phyloP scores from a whole-genome alignment of 2,797 vertebrate species.

The Enteromius paludinosus region DNA sequence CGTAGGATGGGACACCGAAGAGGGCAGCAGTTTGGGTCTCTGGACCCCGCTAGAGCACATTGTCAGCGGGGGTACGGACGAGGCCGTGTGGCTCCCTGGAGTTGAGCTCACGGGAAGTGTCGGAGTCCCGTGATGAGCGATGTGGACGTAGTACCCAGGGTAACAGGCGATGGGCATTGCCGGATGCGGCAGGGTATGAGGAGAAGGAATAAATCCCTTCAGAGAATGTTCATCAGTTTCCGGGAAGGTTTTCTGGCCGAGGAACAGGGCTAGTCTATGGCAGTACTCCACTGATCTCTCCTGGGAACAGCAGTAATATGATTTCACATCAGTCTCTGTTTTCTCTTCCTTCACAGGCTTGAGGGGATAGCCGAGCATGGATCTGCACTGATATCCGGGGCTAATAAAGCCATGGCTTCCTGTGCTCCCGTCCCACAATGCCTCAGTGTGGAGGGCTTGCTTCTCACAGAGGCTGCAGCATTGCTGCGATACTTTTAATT shows the following conservation, averaged over 20 bases:
- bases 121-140: slow-evolving; percentile 75
- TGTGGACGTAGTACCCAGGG: slow-evolving; percentile 82
- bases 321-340: slow-evolving; percentile 76
- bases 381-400: slow-evolving; percentile 70
- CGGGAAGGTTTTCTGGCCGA: slow-evolving; percentile 88
- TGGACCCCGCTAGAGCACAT: slow-evolving; percentile 77
- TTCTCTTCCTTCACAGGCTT: slow-evolving; percentile 82
- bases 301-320: slow-evolving; percentile 84
- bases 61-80: slow-evolving; percentile 65
- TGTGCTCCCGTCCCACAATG: slow-evolving; percentile 67
- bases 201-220: slow-evolving; percentile 88
- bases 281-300: slow-evolving; percentile 86
- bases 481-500: slow-evolving; percentile 58
- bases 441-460: slow-evolving; percentile 68
- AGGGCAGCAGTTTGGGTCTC: slow-evolving; percentile 81
- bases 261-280: slow-evolving; percentile 91
- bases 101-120: slow-evolving; percentile 74
- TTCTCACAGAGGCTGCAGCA: slow-evolving; percentile 75
- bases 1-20: slow-evolving; percentile 77
- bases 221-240: slow-evolving; percentile 83
- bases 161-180: slow-evolving; percentile 77
- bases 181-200: slow-evolving; percentile 68
- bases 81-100: slow-evolving; percentile 73
- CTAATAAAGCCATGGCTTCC: slow-evolving; percentile 72
- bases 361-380: slow-evolving; percentile 74